Base-by-base conservation (phyloP, 2,797 vertebrate genomes). In the Acanthornis magna region DNA sequence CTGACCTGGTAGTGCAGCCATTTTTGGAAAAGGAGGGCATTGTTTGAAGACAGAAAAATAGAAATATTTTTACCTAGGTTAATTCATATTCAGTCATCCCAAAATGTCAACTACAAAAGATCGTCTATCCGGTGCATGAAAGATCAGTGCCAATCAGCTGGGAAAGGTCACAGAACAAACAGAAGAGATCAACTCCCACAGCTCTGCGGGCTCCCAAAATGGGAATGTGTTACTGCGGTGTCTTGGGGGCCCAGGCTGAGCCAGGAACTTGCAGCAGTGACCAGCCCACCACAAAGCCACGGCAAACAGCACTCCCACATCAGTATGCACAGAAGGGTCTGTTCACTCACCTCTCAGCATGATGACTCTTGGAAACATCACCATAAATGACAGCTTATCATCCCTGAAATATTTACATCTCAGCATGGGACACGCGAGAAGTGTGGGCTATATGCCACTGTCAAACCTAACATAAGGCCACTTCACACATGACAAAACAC, bases 131-230 rank as follows among this genome's bases (percentile, higher is more conserved):
- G 4, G 54, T 32, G 29, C 79, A 86, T 78, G 73, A 94, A 88
- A 94, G 88, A 94, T 94, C 92, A 95, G 94, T 85, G 94, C 93
- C 93, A 95, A 88, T 92, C 91, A 93, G 70, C 77, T 90, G 63
- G 85, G 92, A 96, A 95, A 96, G 92, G 95, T 94, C 95, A 95
- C 45, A 73, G 88, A 92, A 84, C 95, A 97, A 93, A 96, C 58
- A 90, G 65, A 38, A 60, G 85, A 72, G 91, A 94, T 72, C 87
- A 79, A 6, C 29, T 94, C 95, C 87, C 89, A 51, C 68, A 72
- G 89, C 82, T 89, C 89, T 81, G 58, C 2, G 0, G n/a, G 61
- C 32, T 93, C 90, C 76, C 42, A 20, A 32, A 62, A 54, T 62
- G n/a, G 85, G 93, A 92, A 85, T 40, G 48, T 1, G 3, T 54